A percentile compares a stretch with the other conserved stretches of the same genome.
Evolutionary conservation across 2,797 vertebrate species (phyloP).

Genomic region (Anabas testudineus): DNA sequence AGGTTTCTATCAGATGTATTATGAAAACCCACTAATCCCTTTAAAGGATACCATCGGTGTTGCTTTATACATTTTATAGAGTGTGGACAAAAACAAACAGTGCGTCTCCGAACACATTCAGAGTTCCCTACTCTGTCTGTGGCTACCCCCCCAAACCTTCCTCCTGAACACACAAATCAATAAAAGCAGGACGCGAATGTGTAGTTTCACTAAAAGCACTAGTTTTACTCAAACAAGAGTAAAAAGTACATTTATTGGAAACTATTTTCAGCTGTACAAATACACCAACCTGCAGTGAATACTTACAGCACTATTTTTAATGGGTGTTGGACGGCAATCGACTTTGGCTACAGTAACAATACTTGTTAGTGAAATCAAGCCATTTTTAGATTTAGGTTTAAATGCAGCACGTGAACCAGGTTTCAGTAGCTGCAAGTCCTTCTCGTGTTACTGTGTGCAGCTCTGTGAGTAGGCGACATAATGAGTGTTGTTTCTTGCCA

Average conservation of each 20-base stretch:
- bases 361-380: not conserved
- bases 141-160: not conserved
- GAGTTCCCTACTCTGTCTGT: not conserved
- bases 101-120: slow-evolving; percentile 15
- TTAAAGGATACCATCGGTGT: slow-evolving; percentile 6
- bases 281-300: slow-evolving; percentile 22
- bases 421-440: not conserved
- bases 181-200: slow-evolving; percentile 22
- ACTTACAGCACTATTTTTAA: not conserved
- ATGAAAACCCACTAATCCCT: slow-evolving; percentile 5
- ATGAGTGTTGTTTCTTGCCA: not conserved
- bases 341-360: not conserved
- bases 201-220: not conserved
- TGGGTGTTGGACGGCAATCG: not conserved
- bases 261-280: slow-evolving; percentile 26
- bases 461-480: not conserved
- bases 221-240: slow-evolving; percentile 5
- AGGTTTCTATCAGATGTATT: slow-evolving; percentile 3
- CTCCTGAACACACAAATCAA: slow-evolving; percentile 13
- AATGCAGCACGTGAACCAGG: not conserved
- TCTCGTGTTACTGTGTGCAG: not conserved
- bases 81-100: slow-evolving; percentile 46
- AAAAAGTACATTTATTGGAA: slow-evolving; percentile 1
- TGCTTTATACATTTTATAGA: slow-evolving; percentile 30
- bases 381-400: too few species aligned